These are phyloP conservation scores for Takifugu bimaculatus DNA, from an alignment of 2,113 vertebrate genomes.

Conservation along the genomic window DNA sequence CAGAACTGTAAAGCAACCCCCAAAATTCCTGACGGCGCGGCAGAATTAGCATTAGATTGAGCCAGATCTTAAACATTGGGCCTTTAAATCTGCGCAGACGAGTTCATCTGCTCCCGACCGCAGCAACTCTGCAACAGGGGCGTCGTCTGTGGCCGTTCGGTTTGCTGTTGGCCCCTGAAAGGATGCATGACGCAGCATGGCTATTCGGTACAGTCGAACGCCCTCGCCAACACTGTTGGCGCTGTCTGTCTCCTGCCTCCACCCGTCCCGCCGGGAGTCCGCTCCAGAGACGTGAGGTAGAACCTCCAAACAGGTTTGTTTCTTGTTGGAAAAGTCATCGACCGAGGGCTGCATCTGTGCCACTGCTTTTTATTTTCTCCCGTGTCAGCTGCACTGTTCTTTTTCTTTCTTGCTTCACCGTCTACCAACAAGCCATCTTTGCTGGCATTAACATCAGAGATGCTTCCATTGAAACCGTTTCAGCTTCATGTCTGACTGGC, in stretches of 20 bases:
- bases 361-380: conserved; percentile 49
- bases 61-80: no score
- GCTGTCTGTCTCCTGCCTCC: conserved; percentile 22
- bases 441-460: conserved; percentile 56
- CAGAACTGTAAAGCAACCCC: no score
- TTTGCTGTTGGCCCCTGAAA: conserved; percentile 17
- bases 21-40: no score
- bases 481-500: conserved; percentile 40
- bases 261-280: neutral
- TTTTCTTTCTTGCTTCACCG: conserved; percentile 46
- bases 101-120: no score
- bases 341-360: conserved; percentile 52
- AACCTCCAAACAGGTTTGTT: conserved; percentile 51
- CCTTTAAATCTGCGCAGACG: no score
- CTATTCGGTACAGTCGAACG: conserved; percentile 36
- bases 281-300: conserved; percentile 26
- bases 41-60: no score
- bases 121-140: no score
- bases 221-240: conserved; percentile 27
- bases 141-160: conserved; percentile 1
- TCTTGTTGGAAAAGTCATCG: conserved; percentile 25
- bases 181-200: conserved; percentile 62
- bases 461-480: conserved; percentile 56
- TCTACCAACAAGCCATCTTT: conserved; percentile 47
- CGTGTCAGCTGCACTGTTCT: conserved; percentile 39